phyloP scores from a whole-genome alignment of 2,797 vertebrate species.

The Coracias cyanogaster region DNA sequence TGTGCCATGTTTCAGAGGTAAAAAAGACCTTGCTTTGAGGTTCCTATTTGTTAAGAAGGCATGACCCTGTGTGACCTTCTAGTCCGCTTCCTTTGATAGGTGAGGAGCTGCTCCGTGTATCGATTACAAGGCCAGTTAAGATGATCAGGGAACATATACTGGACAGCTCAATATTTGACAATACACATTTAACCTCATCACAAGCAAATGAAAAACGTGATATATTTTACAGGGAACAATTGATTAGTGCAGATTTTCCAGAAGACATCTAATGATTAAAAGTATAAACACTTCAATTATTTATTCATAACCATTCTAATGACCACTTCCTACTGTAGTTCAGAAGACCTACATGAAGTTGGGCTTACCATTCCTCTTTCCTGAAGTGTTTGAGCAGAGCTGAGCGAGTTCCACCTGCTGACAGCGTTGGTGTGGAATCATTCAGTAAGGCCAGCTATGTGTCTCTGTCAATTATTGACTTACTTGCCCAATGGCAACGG shows the following conservation, averaged over 20 bases:
- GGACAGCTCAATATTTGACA: not conserved
- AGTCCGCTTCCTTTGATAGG: not conserved
- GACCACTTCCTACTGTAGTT: not conserved
- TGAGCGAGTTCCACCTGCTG: not conserved
- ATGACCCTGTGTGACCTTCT: not conserved
- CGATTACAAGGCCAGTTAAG: not conserved
- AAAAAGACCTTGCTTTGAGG: not conserved
- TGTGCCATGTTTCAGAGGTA: not conserved
- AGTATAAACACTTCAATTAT: not conserved
- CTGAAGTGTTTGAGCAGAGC: not conserved
- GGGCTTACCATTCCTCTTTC: conserved; percentile 15
- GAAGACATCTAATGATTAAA: not conserved
- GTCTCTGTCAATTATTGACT: conserved; percentile 57
- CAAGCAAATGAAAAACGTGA: not conserved
- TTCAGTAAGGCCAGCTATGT: not conserved
- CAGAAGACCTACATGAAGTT: not conserved
- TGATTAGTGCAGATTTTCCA: not conserved
- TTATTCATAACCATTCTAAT: not conserved
- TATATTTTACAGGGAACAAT: not conserved
- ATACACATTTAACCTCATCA: not conserved
- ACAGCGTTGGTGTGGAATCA: not conserved
- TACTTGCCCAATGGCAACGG: conserved; percentile 17
- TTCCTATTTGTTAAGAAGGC: not conserved
- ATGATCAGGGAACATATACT: not conserved
- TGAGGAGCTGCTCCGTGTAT: not conserved